Conservation (phyloP, 1,140 invertebrate species). For the Scaptomyza montana region DNA sequence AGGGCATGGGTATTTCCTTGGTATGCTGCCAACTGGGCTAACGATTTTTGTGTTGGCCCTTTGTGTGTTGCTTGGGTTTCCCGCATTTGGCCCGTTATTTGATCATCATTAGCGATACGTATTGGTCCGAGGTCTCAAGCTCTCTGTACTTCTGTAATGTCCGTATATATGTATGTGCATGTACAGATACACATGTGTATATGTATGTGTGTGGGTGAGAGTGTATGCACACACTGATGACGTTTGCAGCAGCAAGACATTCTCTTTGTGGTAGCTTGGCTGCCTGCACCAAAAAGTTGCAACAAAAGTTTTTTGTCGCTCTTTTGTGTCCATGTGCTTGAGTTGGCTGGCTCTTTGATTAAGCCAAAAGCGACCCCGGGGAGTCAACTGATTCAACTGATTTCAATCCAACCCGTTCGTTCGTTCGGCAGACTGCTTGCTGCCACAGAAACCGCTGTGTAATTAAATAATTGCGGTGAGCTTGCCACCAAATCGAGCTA, state of each 20-base stretch:
- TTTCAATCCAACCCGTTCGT: not conserved
- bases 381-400: not conserved
- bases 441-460: constrained; percentile 43
- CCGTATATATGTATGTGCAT: constrained; percentile 15
- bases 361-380: constrained; percentile 45
- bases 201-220: constrained; percentile 8
- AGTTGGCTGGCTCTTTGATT: constrained; percentile 72
- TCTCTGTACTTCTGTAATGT: constrained; percentile 40
- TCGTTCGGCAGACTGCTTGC: not conserved
- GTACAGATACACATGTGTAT: not conserved
- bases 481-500: constrained; percentile 72
- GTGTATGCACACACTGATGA: constrained; percentile 20
- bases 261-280: constrained; percentile 58
- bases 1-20: constrained; percentile 59
- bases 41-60: constrained; percentile 63
- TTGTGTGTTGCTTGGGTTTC: constrained; percentile 40
- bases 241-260: constrained; percentile 2
- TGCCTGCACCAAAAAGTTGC: constrained; percentile 63
- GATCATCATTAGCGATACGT: constrained; percentile 81
- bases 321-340: constrained; percentile 58
- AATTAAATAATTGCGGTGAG: constrained; percentile 79
- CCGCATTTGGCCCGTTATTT: constrained; percentile 75
- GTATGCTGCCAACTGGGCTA: constrained; percentile 75
- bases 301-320: constrained; percentile 67
- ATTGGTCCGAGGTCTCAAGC: constrained; percentile 52